A percentile compares a stretch with the other conserved stretches of the same genome.
Evolutionary conservation across 2,888 invertebrate species (phyloP).

Genomic region (Euplagia quadripunctaria): DNA sequence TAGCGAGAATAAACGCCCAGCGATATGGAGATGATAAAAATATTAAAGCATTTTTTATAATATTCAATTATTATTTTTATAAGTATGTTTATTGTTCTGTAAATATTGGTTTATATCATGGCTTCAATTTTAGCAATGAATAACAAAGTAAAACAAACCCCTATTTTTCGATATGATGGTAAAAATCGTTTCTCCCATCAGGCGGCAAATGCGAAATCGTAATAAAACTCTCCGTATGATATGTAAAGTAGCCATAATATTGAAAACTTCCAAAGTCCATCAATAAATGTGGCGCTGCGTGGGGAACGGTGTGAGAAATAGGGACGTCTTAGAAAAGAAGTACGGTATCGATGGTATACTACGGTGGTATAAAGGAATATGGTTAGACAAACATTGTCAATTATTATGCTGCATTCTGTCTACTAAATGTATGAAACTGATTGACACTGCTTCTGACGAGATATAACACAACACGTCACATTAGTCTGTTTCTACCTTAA

Average conservation of each 20-base stretch:
- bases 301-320: conserved; percentile 71
- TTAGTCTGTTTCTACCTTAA: no score
- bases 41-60: conserved; percentile 43
- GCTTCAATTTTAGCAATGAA: conserved; percentile 35
- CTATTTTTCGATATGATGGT: conserved; percentile 57
- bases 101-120: conserved; percentile 1
- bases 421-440: no score
- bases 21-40: conserved; percentile 49
- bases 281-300: conserved; percentile 84
- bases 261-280: conserved; percentile 87
- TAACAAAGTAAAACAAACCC: conserved; percentile 54
- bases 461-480: no score
- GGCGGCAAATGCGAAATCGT: conserved; percentile 87
- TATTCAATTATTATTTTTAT: conserved; percentile 17
- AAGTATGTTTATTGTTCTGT: neutral
- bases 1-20: conserved; percentile 53
- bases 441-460: no score
- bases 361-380: no score
- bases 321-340: conserved; percentile 27
- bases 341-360: conserved; percentile 7
- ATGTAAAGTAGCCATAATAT: conserved; percentile 87
- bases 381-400: no score
- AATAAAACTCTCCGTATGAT: conserved; percentile 85
- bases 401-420: no score
- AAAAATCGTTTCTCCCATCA: conserved; percentile 78